These are phyloP conservation scores for Conchocele bisecta DNA, from an alignment of 2,888 invertebrate genomes.

Conservation along the genomic window DNA sequence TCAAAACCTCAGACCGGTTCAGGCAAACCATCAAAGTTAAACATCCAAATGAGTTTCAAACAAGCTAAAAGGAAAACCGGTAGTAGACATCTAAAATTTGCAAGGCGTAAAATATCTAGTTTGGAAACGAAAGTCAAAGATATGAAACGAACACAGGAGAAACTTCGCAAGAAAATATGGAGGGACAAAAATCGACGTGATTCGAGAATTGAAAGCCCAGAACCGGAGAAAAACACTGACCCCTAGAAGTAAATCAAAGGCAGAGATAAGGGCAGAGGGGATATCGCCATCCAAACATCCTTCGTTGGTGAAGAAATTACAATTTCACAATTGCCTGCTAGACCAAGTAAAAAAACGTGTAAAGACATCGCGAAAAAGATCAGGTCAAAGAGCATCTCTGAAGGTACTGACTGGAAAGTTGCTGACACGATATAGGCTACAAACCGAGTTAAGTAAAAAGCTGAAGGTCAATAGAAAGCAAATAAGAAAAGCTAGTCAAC, in stretches of 20 bases:
- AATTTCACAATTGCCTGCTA: not conserved
- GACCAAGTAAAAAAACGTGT: not conserved
- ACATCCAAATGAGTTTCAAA: too few species aligned
- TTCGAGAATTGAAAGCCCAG: too few species aligned
- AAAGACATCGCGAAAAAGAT: not conserved
- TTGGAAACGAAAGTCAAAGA: too few species aligned
- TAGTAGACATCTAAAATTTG: too few species aligned
- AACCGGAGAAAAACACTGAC: too few species aligned
- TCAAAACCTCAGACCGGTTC: too few species aligned
- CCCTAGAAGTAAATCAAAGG: conserved; percentile 3
- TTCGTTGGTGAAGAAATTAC: conserved; percentile 1
- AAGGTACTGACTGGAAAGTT: not conserved
- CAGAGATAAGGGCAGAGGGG: conserved; percentile 1
- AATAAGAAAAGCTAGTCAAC: not conserved
- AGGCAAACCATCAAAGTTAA: too few species aligned
- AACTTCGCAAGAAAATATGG: too few species aligned
- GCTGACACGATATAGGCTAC: not conserved
- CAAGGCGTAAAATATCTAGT: too few species aligned
- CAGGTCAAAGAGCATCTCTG: not conserved
- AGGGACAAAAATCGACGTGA: too few species aligned
- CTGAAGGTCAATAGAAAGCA: not conserved
- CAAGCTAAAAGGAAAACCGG: too few species aligned
- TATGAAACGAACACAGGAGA: too few species aligned
- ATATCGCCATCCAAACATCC: conserved; percentile 1
- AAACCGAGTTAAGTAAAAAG: not conserved